phyloP scores from a whole-genome alignment of 2,797 vertebrate species.

The Aulostomus chinensis region DNA sequence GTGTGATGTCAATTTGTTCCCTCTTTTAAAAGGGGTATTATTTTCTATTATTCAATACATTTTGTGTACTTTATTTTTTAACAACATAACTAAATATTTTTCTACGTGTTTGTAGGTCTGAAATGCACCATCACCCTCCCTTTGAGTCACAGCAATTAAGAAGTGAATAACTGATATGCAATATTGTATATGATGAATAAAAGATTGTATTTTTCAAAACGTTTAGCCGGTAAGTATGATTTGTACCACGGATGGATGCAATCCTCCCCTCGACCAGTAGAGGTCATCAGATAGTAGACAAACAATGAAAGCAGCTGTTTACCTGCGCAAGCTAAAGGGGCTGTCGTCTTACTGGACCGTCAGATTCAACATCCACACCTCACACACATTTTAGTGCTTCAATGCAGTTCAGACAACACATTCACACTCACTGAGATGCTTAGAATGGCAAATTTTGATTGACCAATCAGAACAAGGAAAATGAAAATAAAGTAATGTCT shows the following conservation, averaged over 20 bases:
- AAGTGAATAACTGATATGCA: slow-evolving; percentile 25
- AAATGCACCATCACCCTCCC: slow-evolving; percentile 33
- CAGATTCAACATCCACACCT: no score
- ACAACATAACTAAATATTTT: slow-evolving; percentile 17
- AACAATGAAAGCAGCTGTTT: neutral
- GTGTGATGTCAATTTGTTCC: slow-evolving; percentile 54
- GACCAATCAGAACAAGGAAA: no score
- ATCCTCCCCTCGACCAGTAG: slow-evolving; percentile 42
- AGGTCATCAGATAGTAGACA: slow-evolving; percentile 38
- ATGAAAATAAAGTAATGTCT: no score
- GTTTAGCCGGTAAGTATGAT: neutral
- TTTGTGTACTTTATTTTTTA: slow-evolving; percentile 42
- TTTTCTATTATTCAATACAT: slow-evolving; percentile 42
- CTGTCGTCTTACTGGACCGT: no score
- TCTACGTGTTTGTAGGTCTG: slow-evolving; percentile 23
- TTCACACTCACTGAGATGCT: no score
- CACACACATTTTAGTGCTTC: no score
- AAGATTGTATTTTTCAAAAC: slow-evolving; percentile 62
- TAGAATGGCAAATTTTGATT: no score
- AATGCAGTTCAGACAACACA: no score
- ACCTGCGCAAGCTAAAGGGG: no score
- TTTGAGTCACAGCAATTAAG: slow-evolving; percentile 28
- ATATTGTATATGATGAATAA: slow-evolving; percentile 62
- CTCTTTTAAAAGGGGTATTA: slow-evolving; percentile 23
- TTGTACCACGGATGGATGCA: slow-evolving; percentile 9